Base-by-base conservation (phyloP, 35 echinoderm and acorn worm species). In the Antedon bifida region DNA sequence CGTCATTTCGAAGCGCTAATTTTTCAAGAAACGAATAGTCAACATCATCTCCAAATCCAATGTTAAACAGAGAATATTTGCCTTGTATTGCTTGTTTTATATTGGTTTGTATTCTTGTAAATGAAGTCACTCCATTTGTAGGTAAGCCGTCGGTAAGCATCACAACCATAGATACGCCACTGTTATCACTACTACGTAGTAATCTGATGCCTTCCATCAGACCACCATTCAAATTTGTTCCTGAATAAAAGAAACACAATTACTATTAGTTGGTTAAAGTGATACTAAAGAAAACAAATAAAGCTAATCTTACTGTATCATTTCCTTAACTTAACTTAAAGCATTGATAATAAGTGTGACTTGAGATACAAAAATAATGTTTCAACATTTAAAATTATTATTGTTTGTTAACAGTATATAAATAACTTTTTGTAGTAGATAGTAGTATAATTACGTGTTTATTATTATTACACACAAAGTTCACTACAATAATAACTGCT, bases 91-190 rank as follows among this genome's bases (percentile, higher is more conserved):
- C 29, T 9, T 45, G 74, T 30, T 78, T 79, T 16, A 83, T 79
- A 16, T 74, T 42, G 34, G 0, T 17, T 3, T 83, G 56, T 34
- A 93, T 93, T n/a, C 3, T 39, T 10, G 75, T 77, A 12, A 46
- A 34, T 14, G 33, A 76, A 0, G 92, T 87, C 0, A 87, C n/a
- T 9, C 85, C 85, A 8, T 76, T 36, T 5, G 84, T 87, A 1
- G 92, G 92, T 34, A 34, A 0, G 11, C 92, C 92, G 30, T 94
- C 92, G 0, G 92, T 87, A 12, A 94, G 85, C 82, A 90, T 89
- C 21, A 94, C 87, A 36, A 94, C 85, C 36, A 94, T 44, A 4
- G 80, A 87, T n/a, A 84, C 55, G 4, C 75, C 33, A n/a, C n/a
- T n/a, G n/a, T n/a, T n/a, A n/a, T n/a, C n/a, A n/a, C n/a, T n/a